Evolutionary conservation across 2,888 invertebrate species (phyloP).

Genomic region (Acanthacorydalis orientalis): DNA sequence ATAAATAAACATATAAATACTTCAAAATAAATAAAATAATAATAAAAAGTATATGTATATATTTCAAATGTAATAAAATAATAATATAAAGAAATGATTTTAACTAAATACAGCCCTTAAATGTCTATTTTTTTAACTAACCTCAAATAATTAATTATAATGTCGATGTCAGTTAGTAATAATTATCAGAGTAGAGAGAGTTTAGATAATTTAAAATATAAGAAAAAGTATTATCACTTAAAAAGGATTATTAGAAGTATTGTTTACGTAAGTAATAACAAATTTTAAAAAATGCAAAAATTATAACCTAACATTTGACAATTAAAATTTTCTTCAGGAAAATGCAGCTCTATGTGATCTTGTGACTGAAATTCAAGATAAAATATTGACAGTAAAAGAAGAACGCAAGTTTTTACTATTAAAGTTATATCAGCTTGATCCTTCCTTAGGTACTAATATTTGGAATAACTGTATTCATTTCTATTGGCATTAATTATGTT

Average conservation of each 20-base stretch:
- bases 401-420: constrained; percentile 66
- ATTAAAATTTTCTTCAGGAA: constrained; percentile 35
- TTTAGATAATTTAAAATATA: constrained; percentile 26
- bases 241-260: constrained; percentile 46
- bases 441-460: constrained; percentile 9
- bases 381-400: constrained; percentile 61
- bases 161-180: constrained; percentile 1
- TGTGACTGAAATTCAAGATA: constrained; percentile 69
- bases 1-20: too few species aligned
- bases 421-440: constrained; percentile 54
- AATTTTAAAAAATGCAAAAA: not conserved
- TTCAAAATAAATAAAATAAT: too few species aligned
- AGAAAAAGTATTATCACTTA: constrained; percentile 42
- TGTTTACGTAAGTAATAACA: constrained; percentile 39
- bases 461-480: not conserved
- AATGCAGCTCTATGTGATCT: constrained; percentile 79
- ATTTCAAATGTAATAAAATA: too few species aligned
- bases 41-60: too few species aligned
- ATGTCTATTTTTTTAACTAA: not conserved
- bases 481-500: not conserved
- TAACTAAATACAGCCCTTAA: too few species aligned
- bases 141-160: not conserved
- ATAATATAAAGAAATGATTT: too few species aligned
- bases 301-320: constrained; percentile 8
- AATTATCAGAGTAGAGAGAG: constrained; percentile 1